These are phyloP conservation scores for Lepidochitona cinerea DNA, from an alignment of 2,888 invertebrate species.

Conservation along the genomic window DNA sequence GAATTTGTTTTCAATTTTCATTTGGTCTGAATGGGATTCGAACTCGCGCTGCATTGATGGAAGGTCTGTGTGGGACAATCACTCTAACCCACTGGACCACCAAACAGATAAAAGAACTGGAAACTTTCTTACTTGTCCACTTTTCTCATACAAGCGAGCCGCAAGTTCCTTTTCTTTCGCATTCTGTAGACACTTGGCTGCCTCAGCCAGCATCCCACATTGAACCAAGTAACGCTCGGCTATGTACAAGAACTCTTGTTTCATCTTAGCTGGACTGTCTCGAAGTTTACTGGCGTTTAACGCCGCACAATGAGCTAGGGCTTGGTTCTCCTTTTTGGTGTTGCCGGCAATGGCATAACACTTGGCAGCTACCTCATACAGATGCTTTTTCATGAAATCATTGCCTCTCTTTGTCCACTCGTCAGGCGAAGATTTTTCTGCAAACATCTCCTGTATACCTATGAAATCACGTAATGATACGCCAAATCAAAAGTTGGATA, in stretches of 20 bases:
- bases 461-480: too few species aligned
- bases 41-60: too few species aligned
- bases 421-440: conserved; percentile 46
- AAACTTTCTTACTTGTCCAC: conserved; percentile 5
- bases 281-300: conserved; percentile 31
- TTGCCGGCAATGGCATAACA: conserved; percentile 50
- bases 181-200: conserved; percentile 17
- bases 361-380: conserved; percentile 59
- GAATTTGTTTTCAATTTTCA: too few species aligned
- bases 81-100: too few species aligned
- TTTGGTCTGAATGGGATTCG: too few species aligned
- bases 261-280: conserved; percentile 43
- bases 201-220: conserved; percentile 14
- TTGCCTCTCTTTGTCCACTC: conserved; percentile 58
- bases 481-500: too few species aligned
- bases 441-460: conserved; percentile 50
- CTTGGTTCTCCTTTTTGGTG: conserved; percentile 41
- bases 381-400: conserved; percentile 49
- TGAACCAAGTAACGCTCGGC: conserved; percentile 43
- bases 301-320: conserved; percentile 54
- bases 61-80: too few species aligned
- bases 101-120: background rate
- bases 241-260: conserved; percentile 49
- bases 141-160: conserved; percentile 20
- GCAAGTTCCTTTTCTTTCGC: conserved; percentile 15